Conservation (phyloP, 2,888 invertebrate species). For the Drosophila neonasuta region DNA sequence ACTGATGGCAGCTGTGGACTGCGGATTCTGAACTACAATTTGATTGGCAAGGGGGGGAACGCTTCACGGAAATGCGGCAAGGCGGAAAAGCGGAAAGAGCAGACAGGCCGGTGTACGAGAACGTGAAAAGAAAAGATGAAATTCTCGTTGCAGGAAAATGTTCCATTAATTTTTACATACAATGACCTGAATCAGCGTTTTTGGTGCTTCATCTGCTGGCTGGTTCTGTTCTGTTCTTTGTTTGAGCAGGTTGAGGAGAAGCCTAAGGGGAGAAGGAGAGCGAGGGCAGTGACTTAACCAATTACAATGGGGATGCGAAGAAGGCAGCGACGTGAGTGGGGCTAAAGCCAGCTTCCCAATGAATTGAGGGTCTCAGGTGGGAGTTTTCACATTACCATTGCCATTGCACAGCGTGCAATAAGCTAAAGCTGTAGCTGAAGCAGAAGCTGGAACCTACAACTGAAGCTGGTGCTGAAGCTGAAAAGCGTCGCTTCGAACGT, state of each 20-base stretch:
- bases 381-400: slow-evolving; percentile 46
- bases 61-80: slow-evolving; percentile 28
- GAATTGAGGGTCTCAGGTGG: slow-evolving; percentile 55
- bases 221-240: slow-evolving; percentile 9
- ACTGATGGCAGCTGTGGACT: slow-evolving; percentile 35
- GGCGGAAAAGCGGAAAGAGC: slow-evolving; percentile 27
- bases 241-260: not conserved
- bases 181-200: slow-evolving; percentile 68
- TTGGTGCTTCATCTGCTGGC: slow-evolving; percentile 45
- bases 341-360: slow-evolving; percentile 35
- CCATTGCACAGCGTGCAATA: slow-evolving; percentile 50
- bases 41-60: slow-evolving; percentile 43
- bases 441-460: slow-evolving; percentile 36
- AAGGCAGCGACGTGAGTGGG: slow-evolving; percentile 52
- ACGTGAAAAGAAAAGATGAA: slow-evolving; percentile 63
- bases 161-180: slow-evolving; percentile 70
- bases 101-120: slow-evolving; percentile 44
- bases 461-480: slow-evolving; percentile 51
- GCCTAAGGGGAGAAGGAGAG: slow-evolving; percentile 6
- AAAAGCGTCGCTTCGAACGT: slow-evolving; percentile 62
- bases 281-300: slow-evolving; percentile 56
- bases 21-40: slow-evolving; percentile 2
- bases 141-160: slow-evolving; percentile 63
- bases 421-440: slow-evolving; percentile 36
- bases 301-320: slow-evolving; percentile 45